Percentiles rank a stretch among this genome's conserved stretches.
Conservation (phyloP, 2,888 invertebrate genomes). For the Galerucella pusilla region DNA sequence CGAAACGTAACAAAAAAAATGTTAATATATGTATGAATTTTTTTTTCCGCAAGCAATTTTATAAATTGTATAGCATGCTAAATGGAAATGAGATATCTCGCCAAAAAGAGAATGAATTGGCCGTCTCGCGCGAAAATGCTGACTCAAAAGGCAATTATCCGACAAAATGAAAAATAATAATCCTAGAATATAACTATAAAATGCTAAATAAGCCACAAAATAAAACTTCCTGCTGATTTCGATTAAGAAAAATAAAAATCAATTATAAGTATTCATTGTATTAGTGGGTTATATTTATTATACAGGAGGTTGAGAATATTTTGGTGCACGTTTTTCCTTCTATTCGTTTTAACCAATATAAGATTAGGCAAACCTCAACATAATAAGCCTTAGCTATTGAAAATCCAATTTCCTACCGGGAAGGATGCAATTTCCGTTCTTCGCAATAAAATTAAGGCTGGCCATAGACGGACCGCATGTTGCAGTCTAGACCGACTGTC, state of each 20-base stretch:
- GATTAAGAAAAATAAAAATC: not conserved
- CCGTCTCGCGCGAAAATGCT: constrained; percentile 37
- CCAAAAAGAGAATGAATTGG: constrained; percentile 18
- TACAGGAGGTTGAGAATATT: no score
- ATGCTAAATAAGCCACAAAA: constrained; percentile 42
- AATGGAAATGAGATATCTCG: constrained; percentile 32
- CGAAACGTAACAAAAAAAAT: not conserved
- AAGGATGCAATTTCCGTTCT: no score
- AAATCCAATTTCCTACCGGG: no score
- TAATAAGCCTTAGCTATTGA: no score
- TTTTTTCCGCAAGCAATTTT: constrained; percentile 30
- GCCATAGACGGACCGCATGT: no score
- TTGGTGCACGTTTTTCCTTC: no score
- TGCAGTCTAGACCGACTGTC: no score
- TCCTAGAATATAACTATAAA: constrained; percentile 43
- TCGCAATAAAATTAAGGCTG: no score
- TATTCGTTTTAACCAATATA: no score
- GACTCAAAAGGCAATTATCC: constrained; percentile 46
- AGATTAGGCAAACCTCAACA: no score
- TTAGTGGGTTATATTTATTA: no score
- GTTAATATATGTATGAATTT: constrained; percentile 25
- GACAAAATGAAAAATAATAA: constrained; percentile 46
- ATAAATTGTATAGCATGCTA: constrained; percentile 33
- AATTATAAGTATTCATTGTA: no score
- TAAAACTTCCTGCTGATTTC: not conserved